Base-by-base conservation (phyloP, 2,113 vertebrate genomes). In the Mugil cephalus region DNA sequence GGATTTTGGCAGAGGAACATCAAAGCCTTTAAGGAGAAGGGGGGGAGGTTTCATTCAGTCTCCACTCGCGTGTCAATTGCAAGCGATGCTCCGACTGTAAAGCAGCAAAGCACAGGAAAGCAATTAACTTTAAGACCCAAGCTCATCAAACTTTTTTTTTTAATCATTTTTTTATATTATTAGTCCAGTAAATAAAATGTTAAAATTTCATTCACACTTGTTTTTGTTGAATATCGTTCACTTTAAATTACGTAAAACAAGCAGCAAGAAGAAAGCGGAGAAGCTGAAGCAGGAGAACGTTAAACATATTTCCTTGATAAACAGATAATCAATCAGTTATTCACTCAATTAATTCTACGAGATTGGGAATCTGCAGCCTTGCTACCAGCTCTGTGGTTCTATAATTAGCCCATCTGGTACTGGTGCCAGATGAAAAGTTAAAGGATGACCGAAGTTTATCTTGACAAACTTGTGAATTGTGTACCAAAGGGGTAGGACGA, bases 1-100 rank as follows among this genome's bases (percentile, higher is more conserved):
- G 82, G 80, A 77, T 85, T 88, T 85, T 75, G 75, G 75, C 75
- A 69, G 85, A 66, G 50, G 18, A 76, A 83, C 77, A 79, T 87
- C 85, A 87, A 85, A 86, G 81, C 64, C 50, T 87, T 84, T 43
- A 58, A 84, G 51, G 14, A 67, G 45, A 73, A 54, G 18, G 35
- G 0, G 34, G 39, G 45, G 43, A 34, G 65, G 56, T 34, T 67
- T 61, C 53, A 66, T 69, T 75, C 62, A 63, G 74, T 34, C 60
- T 74, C 69, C 67, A 77, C 80, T 52, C 30, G 73, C 30, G 58
- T 75, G 68, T 67, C 80, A 53, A 53, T 69, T 53, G 68, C 8
- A 80, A 60, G 70, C 43, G 64, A 77, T 62, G 84, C 71, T 73
- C 58, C 35, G 80, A 69, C 72, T 66, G 48, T 50, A 73, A 82